Evolutionary conservation across 2,113 vertebrate genomes (phyloP).

Genomic region (Hemiprocne comata): DNA sequence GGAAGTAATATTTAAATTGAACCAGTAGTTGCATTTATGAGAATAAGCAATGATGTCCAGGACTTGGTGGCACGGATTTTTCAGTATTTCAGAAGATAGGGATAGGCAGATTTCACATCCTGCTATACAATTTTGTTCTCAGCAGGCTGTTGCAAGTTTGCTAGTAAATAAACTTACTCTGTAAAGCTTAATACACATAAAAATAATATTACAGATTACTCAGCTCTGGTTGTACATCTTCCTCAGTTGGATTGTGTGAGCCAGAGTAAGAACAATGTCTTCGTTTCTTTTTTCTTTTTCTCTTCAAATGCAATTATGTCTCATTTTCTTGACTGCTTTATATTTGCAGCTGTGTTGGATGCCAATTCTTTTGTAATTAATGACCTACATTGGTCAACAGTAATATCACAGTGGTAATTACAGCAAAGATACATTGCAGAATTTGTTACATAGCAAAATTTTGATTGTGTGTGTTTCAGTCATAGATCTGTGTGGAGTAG

Average conservation of each 20-base stretch:
- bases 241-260: neutral
- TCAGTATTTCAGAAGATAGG: neutral
- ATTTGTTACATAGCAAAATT: neutral
- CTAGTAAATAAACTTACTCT: neutral
- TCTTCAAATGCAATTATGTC: conserved; percentile 13
- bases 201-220: neutral
- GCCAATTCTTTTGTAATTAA: conserved; percentile 46
- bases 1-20: neutral
- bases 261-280: neutral
- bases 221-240: conserved; percentile 1
- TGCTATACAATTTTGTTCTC: neutral
- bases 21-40: neutral
- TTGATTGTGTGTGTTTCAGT: conserved; percentile 19
- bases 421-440: conserved; percentile 7
- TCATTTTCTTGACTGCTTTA: conserved; percentile 42
- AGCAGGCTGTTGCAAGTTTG: neutral
- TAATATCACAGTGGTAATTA: conserved; percentile 13
- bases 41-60: neutral
- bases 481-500: neutral
- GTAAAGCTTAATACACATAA: neutral
- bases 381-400: conserved; percentile 9
- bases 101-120: neutral
- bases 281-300: neutral
- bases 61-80: neutral
- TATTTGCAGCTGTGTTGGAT: conserved; percentile 50